Conservation (phyloP, 1,140 invertebrate species). For the Papilio polytes region DNA sequence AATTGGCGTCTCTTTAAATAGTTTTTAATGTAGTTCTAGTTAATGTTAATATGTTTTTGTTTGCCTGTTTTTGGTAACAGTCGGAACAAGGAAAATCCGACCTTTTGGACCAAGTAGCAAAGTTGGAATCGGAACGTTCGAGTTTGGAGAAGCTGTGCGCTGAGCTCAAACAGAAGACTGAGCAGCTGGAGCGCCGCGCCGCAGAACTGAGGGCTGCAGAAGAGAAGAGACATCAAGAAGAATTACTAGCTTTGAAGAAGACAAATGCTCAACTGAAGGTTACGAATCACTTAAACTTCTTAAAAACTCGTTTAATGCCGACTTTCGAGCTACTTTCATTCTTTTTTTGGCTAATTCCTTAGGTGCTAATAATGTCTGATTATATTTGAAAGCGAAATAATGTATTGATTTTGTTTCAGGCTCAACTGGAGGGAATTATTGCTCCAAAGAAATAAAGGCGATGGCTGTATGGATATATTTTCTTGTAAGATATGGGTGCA, state of each 20-base stretch:
- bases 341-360: no score
- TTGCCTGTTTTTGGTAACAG: conserved; percentile 46
- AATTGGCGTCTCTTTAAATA: no score
- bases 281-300: conserved; percentile 15
- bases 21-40: not conserved
- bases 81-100: conserved; percentile 87
- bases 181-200: conserved; percentile 93
- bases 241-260: conserved; percentile 95
- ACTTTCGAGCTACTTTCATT: no score
- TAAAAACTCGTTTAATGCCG: not conserved
- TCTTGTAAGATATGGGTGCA: conserved; percentile 51
- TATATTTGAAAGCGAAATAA: not conserved
- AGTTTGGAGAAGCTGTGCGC: conserved; percentile 91
- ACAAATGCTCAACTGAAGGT: conserved; percentile 97
- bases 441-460: conserved; percentile 93
- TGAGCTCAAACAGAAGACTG: conserved; percentile 93
- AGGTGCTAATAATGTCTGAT: not conserved
- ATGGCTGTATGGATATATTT: conserved; percentile 41
- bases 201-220: conserved; percentile 93
- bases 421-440: conserved; percentile 96
- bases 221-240: conserved; percentile 96
- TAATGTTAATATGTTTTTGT: not conserved
- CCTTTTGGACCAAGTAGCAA: conserved; percentile 84
- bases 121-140: conserved; percentile 88
- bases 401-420: conserved; percentile 84